phyloP scores from a whole-genome alignment of 2,113 vertebrate species.

The Morone saxatilis region DNA sequence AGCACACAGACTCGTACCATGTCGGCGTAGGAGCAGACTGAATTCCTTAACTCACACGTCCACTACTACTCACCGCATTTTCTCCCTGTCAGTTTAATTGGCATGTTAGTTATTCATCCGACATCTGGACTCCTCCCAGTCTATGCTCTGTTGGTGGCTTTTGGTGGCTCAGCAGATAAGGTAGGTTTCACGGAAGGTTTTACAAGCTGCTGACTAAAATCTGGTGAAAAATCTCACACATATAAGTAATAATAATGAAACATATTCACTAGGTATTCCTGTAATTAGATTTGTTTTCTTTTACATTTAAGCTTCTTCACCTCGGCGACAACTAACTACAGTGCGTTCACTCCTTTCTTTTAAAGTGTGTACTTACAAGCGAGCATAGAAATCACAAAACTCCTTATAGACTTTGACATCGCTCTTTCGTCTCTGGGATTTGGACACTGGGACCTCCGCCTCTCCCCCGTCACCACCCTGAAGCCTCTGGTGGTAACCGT shows the following conservation, averaged over 20 bases:
- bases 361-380: conserved; percentile 89
- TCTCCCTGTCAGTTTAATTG: background rate
- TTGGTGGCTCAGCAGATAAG: background rate
- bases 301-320: background rate
- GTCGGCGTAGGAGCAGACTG: background rate
- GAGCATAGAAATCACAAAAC: conserved; percentile 98
- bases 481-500: conserved; percentile 75
- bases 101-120: background rate
- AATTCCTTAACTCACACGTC: conserved; percentile 18
- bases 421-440: conserved; percentile 92
- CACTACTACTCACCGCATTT: background rate
- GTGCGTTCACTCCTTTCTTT: background rate
- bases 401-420: conserved; percentile 98
- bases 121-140: background rate
- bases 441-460: conserved; percentile 90
- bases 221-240: background rate
- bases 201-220: background rate
- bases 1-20: conserved; percentile 12
- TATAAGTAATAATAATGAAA: background rate
- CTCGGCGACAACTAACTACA: background rate
- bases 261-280: background rate
- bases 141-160: background rate
- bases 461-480: conserved; percentile 76
- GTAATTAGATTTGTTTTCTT: too few relatives aligned
- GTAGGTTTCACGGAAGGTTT: background rate